These are phyloP conservation scores for Ditylenchus weischeri DNA, from an alignment of 2,888 invertebrate genomes.

Conservation along the genomic window DNA sequence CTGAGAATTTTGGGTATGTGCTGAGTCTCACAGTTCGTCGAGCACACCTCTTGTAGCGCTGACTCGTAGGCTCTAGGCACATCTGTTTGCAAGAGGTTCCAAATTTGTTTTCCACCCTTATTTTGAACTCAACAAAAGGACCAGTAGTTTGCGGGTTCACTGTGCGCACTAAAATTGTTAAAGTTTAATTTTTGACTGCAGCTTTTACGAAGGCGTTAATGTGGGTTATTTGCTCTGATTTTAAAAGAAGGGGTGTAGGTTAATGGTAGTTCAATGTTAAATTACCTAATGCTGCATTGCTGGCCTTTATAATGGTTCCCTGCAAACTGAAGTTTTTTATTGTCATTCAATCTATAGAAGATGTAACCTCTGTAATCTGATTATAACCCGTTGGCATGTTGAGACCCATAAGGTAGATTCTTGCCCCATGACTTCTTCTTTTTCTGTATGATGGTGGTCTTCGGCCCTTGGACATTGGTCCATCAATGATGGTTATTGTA, in stretches of 20 bases:
- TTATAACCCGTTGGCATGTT: conserved; percentile 30
- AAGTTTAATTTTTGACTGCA: no score
- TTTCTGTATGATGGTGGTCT: conserved; percentile 16
- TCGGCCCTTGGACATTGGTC: conserved; percentile 21
- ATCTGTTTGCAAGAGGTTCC: conserved; percentile 31
- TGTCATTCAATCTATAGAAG: no score
- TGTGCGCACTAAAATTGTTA: conserved; percentile 14
- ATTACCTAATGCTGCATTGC: conserved; percentile 18
- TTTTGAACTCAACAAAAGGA: conserved; percentile 33
- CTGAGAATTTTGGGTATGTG: conserved; percentile 29
- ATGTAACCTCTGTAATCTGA: conserved; percentile 27
- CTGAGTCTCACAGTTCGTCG: conserved; percentile 55
- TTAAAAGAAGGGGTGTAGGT: no score
- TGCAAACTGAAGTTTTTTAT: conserved; percentile 12
- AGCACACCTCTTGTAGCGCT: conserved; percentile 68
- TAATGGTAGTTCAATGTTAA: no score
- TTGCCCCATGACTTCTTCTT: conserved; percentile 19
- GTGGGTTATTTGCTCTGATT: no score
- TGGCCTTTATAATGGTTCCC: conserved; percentile 22
- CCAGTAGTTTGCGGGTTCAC: conserved; percentile 26
- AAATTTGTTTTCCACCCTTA: conserved; percentile 31
- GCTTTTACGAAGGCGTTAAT: no score
- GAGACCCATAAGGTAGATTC: conserved; percentile 27
- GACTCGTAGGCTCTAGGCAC: conserved; percentile 23
- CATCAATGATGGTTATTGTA: conserved; percentile 26